Evolutionary conservation across 2,113 vertebrate species (phyloP).

Genomic region (Chaetura pelagica): DNA sequence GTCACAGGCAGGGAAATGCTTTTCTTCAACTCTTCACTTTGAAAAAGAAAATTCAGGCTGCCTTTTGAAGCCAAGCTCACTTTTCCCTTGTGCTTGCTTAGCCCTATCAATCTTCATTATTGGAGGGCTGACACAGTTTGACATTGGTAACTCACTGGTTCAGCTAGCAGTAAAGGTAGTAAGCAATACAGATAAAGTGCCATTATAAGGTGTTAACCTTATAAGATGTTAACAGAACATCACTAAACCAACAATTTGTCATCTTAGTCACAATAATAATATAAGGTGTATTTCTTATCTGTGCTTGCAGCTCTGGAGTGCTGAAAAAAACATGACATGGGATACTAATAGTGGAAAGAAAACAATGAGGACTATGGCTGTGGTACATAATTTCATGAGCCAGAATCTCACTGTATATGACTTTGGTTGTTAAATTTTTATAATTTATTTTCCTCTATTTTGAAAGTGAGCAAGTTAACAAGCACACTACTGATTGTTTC

Average conservation of each 20-base stretch:
- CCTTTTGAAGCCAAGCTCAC: neutral
- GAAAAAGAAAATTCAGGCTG: neutral
- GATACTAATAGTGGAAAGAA: neutral
- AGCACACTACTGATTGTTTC: neutral
- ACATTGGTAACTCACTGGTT: neutral
- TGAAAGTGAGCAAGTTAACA: constrained; percentile 19
- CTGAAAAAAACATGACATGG: neutral
- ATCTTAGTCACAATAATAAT: neutral
- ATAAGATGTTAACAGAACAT: neutral
- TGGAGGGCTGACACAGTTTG: neutral
- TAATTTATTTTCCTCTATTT: constrained; percentile 19
- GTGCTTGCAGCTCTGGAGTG: neutral
- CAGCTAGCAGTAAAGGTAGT: neutral
- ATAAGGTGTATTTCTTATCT: neutral
- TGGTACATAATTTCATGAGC: neutral
- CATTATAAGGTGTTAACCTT: neutral
- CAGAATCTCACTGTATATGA: neutral
- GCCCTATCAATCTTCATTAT: neutral
- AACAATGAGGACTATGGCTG: neutral
- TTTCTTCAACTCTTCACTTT: neutral
- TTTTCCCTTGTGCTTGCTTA: neutral
- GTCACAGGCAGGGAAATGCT: neutral
- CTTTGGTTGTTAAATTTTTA: constrained; percentile 20
- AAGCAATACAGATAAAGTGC: neutral
- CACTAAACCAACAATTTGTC: neutral